phyloP scores from a whole-genome alignment of 2,113 vertebrate genomes.

The Dipodomys spectabilis region DNA sequence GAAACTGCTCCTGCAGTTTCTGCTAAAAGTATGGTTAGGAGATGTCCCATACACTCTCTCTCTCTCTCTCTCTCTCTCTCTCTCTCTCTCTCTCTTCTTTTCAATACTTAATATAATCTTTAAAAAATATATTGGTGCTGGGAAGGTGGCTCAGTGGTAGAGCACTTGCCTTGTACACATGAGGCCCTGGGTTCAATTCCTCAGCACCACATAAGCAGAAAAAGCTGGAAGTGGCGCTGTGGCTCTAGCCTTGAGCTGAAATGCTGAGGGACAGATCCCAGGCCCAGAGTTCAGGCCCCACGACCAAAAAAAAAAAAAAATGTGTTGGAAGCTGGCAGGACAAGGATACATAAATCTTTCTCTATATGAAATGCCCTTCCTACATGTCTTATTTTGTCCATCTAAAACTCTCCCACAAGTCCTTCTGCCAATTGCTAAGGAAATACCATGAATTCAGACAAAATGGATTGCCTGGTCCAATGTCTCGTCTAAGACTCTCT shows the following conservation, averaged over 20 bases:
- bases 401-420: neutral
- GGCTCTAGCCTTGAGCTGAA: too few relatives aligned
- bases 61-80: neutral
- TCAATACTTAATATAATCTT: neutral
- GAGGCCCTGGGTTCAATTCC: too few relatives aligned
- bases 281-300: too few relatives aligned
- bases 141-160: too few relatives aligned
- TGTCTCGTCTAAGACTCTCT: neutral
- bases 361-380: neutral
- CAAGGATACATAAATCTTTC: neutral
- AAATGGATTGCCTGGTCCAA: neutral
- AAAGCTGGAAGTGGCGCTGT: too few relatives aligned
- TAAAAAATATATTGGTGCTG: neutral
- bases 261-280: too few relatives aligned
- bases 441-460: slow-evolving; percentile 11
- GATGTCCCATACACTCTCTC: neutral
- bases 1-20: neutral
- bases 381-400: neutral
- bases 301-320: too few relatives aligned
- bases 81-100: neutral
- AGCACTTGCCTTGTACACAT: too few relatives aligned
- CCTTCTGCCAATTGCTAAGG: neutral
- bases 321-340: neutral
- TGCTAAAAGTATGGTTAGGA: neutral
- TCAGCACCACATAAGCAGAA: too few relatives aligned